These are phyloP conservation scores for Romanogobio albipinnatus DNA, from an alignment of 2,113 vertebrate species.

Conservation along the genomic window DNA sequence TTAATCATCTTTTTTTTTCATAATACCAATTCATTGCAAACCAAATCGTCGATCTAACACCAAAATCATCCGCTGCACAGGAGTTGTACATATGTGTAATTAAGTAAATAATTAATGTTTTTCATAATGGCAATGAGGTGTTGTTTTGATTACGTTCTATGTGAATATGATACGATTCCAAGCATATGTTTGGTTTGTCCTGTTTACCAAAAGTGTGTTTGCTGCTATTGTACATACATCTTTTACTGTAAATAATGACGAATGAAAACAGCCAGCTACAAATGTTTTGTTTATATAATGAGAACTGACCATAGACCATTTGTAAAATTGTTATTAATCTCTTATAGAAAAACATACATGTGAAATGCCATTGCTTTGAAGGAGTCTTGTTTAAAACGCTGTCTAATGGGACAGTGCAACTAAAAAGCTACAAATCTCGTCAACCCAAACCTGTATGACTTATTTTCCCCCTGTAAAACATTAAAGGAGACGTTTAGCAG, in stretches of 20 bases:
- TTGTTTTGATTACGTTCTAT: conserved; percentile 57
- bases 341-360: conserved; percentile 62
- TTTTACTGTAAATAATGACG: conserved; percentile 64
- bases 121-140: conserved; percentile 55
- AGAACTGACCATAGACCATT: conserved; percentile 43
- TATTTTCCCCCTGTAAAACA: neutral
- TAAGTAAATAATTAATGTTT: conserved; percentile 64
- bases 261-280: conserved; percentile 62
- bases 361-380: conserved; percentile 46
- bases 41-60: conserved; percentile 51
- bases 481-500: neutral
- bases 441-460: neutral
- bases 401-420: conserved; percentile 9
- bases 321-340: conserved; percentile 65
- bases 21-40: neutral
- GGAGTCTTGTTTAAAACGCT: conserved; percentile 30
- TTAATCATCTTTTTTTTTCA: neutral
- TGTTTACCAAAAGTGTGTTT: conserved; percentile 78
- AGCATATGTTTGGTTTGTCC: conserved; percentile 58
- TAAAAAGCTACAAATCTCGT: neutral
- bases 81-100: conserved; percentile 73
- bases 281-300: conserved; percentile 42
- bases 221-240: conserved; percentile 79
- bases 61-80: conserved; percentile 62
- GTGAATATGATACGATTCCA: conserved; percentile 68